A percentile compares a stretch with the other conserved stretches of the same genome.
These are phyloP conservation scores for Lagothrix lagotricha DNA, from an alignment of 2,797 vertebrate genomes.

Conservation along the genomic window DNA sequence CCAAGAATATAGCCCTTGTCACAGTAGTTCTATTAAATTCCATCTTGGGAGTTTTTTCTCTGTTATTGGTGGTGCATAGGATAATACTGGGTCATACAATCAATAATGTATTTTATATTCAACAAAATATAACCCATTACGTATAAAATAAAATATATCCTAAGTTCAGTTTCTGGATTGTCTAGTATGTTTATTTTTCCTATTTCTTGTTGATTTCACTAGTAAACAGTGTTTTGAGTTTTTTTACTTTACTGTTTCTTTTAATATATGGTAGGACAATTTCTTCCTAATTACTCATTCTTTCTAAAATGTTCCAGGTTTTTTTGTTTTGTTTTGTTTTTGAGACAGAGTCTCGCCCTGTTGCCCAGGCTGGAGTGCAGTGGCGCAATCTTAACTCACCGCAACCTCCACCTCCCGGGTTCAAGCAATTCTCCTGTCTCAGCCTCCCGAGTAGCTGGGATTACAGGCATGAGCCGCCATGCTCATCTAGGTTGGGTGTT, in stretches of 20 bases:
- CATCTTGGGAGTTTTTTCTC: neutral
- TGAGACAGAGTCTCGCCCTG: no score
- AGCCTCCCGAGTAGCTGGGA: no score
- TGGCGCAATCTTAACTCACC: no score
- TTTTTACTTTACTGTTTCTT: neutral
- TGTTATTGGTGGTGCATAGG: neutral
- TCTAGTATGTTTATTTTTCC: neutral
- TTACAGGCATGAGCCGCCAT: no score
- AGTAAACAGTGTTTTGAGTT: neutral
- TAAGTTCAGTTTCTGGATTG: neutral
- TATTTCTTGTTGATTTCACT: neutral
- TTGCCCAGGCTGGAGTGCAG: no score
- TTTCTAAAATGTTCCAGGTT: neutral
- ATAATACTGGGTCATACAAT: neutral
- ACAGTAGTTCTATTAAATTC: neutral
- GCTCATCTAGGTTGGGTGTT: neutral
- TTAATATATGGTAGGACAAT: neutral
- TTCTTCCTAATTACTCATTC: neutral
- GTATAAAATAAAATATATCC: neutral
- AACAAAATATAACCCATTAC: neutral
- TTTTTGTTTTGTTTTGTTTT: neutral
- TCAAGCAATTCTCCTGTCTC: no score
- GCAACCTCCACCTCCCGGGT: no score
- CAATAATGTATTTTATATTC: neutral
- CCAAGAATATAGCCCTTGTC: neutral